phyloP scores from a whole-genome alignment of 2,888 invertebrate species.

The Pammene fasciana region DNA sequence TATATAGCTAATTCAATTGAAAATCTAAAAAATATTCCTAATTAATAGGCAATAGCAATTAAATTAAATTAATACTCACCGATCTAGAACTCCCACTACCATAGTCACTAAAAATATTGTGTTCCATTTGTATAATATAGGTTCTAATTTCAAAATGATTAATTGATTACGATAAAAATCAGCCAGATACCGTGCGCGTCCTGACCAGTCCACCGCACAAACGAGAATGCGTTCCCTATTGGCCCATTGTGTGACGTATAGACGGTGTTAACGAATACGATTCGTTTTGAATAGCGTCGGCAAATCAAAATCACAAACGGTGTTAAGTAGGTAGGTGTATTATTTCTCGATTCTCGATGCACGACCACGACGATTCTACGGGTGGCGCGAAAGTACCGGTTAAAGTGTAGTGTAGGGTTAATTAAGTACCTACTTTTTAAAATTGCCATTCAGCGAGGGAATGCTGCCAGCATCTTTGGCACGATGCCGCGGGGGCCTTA shows the following conservation, averaged over 20 bases:
- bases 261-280: background rate
- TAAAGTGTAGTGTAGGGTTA: no score
- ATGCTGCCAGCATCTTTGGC: no score
- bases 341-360: no score
- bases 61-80: conserved; percentile 23
- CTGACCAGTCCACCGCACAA: background rate
- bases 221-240: conserved; percentile 28
- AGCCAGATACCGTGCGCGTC: conserved; percentile 10
- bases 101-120: conserved; percentile 26
- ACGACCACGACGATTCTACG: background rate
- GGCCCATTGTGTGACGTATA: conserved; percentile 14
- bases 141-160: conserved; percentile 25
- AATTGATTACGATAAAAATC: background rate
- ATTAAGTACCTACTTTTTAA: no score
- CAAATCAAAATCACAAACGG: conserved; percentile 16
- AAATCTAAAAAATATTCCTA: no score
- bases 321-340: background rate
- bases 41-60: no score
- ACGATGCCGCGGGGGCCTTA: no score
- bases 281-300: conserved; percentile 11
- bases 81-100: conserved; percentile 33
- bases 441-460: no score
- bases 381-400: conserved; percentile 7
- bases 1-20: no score
- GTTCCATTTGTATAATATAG: conserved; percentile 23